These are phyloP conservation scores for Channallabes apus DNA, from an alignment of 2,797 vertebrate species.

Conservation along the genomic window DNA sequence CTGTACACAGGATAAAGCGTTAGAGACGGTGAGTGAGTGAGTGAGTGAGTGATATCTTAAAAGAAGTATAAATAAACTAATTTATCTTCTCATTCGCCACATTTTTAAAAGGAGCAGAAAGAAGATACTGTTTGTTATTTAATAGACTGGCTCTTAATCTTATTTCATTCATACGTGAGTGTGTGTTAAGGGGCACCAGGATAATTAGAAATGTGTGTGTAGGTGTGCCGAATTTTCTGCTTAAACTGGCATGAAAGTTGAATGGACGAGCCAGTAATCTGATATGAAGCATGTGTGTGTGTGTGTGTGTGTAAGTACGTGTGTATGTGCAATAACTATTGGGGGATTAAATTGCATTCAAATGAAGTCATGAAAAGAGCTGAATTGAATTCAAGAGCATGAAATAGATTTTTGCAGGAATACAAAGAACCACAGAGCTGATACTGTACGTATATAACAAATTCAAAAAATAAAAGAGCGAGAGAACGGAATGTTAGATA, in stretches of 20 bases:
- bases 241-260: constrained; percentile 11
- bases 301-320: background rate
- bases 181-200: background rate
- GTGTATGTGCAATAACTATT: background rate
- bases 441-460: background rate
- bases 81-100: constrained; percentile 1
- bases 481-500: background rate
- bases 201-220: background rate
- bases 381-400: background rate
- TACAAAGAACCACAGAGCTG: background rate
- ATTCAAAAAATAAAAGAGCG: background rate
- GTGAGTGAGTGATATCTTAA: too few relatives aligned
- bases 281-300: background rate
- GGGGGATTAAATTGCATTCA: background rate
- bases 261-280: background rate
- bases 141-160: background rate
- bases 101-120: background rate
- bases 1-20: background rate
- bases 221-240: background rate
- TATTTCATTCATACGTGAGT: background rate
- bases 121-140: background rate
- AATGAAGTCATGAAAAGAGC: constrained; percentile 2
- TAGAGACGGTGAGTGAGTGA: too few relatives aligned
- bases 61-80: background rate
- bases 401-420: background rate